phyloP scores from a whole-genome alignment of 2,888 invertebrate genomes.

The Eledona agricola region DNA sequence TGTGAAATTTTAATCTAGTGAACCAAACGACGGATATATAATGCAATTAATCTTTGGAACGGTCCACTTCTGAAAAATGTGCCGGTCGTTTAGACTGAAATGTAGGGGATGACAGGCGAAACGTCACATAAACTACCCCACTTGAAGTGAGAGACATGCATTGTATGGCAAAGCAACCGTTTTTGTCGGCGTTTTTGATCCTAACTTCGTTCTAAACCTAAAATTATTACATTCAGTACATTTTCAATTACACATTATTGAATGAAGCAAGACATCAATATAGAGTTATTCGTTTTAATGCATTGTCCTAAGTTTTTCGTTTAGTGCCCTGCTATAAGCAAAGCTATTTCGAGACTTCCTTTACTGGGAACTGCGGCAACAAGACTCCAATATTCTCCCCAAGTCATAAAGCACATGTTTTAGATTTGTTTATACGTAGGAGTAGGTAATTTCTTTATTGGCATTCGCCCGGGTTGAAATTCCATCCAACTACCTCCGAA shows the following conservation, averaged over 20 bases:
- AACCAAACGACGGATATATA: slow-evolving; percentile 41
- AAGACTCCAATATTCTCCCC: slow-evolving; percentile 37
- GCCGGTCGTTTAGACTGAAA: slow-evolving; percentile 41
- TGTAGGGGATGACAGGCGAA: slow-evolving; percentile 43
- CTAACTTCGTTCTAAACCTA: slow-evolving; percentile 20
- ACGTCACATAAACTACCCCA: slow-evolving; percentile 43
- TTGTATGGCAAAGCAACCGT: slow-evolving; percentile 39
- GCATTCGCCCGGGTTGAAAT: slow-evolving; percentile 34
- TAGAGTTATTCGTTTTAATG: slow-evolving; percentile 23
- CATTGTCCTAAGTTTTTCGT: slow-evolving; percentile 37
- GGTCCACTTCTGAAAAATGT: slow-evolving; percentile 41
- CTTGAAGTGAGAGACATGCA: slow-evolving; percentile 43
- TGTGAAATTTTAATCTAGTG: slow-evolving; percentile 39
- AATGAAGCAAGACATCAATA: slow-evolving; percentile 16
- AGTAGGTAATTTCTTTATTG: slow-evolving; percentile 38
- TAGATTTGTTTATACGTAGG: slow-evolving; percentile 42
- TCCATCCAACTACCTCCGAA: slow-evolving; percentile 23
- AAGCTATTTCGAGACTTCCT: slow-evolving; percentile 41
- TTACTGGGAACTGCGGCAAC: slow-evolving; percentile 37
- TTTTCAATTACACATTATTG: slow-evolving; percentile 32
- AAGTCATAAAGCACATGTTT: slow-evolving; percentile 43
- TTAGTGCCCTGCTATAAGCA: slow-evolving; percentile 36
- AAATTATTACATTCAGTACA: slow-evolving; percentile 27
- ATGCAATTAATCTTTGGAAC: slow-evolving; percentile 41
- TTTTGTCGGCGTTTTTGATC: slow-evolving; percentile 43